phyloP scores from a whole-genome alignment of 2,888 invertebrate genomes.

The Acanthoscelides obtectus region DNA sequence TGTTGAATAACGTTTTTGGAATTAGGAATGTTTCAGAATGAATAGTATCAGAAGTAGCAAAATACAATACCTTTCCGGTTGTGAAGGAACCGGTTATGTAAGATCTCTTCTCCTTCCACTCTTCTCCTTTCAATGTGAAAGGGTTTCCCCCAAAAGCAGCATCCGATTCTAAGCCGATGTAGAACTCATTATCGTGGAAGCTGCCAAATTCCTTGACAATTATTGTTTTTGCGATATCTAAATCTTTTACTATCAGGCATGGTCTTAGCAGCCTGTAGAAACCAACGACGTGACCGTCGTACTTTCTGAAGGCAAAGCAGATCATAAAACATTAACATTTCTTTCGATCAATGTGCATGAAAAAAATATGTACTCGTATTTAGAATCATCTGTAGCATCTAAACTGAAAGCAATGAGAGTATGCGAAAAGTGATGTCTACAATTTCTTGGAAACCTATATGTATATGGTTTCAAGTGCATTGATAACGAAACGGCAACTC shows the following conservation, averaged over 20 bases:
- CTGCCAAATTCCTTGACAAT: slow-evolving; percentile 38
- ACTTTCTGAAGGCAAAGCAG: slow-evolving; percentile 28
- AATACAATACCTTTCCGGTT: slow-evolving; percentile 42
- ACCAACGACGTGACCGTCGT: slow-evolving; percentile 40
- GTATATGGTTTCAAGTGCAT: no score
- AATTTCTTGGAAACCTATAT: no score
- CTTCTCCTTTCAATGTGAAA: slow-evolving; percentile 47
- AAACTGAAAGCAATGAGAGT: no score
- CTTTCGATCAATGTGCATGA: no score
- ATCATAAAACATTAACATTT: not conserved
- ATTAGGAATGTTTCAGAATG: no score
- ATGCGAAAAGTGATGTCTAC: no score
- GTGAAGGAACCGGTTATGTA: slow-evolving; percentile 52
- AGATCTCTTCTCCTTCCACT: slow-evolving; percentile 50
- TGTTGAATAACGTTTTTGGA: no score
- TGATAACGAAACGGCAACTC: no score
- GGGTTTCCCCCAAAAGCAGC: slow-evolving; percentile 49
- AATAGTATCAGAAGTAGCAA: no score
- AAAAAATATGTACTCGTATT: no score
- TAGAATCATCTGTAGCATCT: no score
- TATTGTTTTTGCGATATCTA: slow-evolving; percentile 40
- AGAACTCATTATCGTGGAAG: slow-evolving; percentile 43
- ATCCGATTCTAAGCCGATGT: slow-evolving; percentile 44
- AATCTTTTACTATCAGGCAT: slow-evolving; percentile 36
- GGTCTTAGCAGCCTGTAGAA: slow-evolving; percentile 37